Conservation (phyloP, 1,140 invertebrate genomes). For the Caerostris extrusa region DNA sequence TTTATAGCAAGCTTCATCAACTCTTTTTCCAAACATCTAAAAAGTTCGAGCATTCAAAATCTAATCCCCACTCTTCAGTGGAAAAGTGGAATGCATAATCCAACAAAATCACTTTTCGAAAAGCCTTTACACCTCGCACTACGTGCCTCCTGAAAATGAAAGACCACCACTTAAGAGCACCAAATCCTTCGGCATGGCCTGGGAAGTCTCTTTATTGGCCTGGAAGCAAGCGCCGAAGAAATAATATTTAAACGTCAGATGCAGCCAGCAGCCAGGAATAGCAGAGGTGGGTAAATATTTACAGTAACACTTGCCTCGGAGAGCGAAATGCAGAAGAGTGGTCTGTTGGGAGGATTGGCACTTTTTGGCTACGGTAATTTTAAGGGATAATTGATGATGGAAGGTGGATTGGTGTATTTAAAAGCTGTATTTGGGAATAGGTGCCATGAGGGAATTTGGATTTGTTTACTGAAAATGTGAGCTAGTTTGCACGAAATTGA, state of each 20-base stretch:
- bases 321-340: not conserved
- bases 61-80: not conserved
- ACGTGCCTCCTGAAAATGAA: not conserved
- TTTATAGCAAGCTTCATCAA: too few relatives aligned
- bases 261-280: not conserved
- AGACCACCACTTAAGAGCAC: not conserved
- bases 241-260: constrained; percentile 20
- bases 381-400: not conserved
- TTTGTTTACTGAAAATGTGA: not conserved
- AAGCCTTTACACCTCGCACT: not conserved
- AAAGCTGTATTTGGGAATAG: not conserved
- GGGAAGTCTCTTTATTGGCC: not conserved
- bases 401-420: not conserved
- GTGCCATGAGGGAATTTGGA: not conserved
- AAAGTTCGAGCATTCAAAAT: not conserved
- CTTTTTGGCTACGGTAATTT: not conserved
- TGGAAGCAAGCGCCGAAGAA: not conserved
- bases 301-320: constrained; percentile 7
- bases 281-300: constrained; percentile 23
- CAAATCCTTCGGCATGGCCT: not conserved
- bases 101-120: not conserved
- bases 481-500: too few relatives aligned
- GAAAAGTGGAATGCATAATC: constrained; percentile 11
- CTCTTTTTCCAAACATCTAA: too few relatives aligned
- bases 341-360: not conserved